Evolutionary conservation across 2,888 invertebrate species (phyloP).

Genomic region (Phorcus lineatus): DNA sequence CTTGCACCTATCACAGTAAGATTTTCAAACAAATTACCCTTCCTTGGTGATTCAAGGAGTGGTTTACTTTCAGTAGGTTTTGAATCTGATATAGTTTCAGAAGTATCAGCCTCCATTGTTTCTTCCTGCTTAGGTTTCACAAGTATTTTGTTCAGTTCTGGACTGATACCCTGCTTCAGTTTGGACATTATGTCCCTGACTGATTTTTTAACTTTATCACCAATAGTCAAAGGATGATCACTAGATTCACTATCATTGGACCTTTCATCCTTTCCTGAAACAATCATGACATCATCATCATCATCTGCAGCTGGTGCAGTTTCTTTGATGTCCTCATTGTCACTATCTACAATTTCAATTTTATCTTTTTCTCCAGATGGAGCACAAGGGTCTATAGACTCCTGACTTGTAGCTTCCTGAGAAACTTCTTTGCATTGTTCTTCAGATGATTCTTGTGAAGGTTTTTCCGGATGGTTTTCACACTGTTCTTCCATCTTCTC

Average conservation of each 20-base stretch:
- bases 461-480: background rate
- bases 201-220: conserved; percentile 50
- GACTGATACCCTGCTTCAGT: conserved; percentile 33
- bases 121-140: conserved; percentile 30
- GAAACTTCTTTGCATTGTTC: background rate
- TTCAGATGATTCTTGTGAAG: background rate
- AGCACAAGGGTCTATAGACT: background rate
- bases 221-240: conserved; percentile 41
- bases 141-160: conserved; percentile 31
- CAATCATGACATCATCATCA: conserved; percentile 27
- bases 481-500: background rate
- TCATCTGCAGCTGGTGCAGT: conserved; percentile 22
- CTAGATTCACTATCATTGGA: conserved; percentile 14
- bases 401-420: background rate
- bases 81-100: background rate
- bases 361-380: conserved; percentile 3
- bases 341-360: conserved; percentile 27
- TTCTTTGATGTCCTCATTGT: conserved; percentile 14
- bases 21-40: conserved; percentile 39
- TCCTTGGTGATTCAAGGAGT: background rate
- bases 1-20: conserved; percentile 21
- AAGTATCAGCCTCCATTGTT: background rate
- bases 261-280: conserved; percentile 24
- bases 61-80: background rate
- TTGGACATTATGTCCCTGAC: conserved; percentile 50